Percentiles rank a stretch among this genome's conserved stretches.
Conservation (phyloP, 1,140 invertebrate species). For the Drosophila nannoptera region DNA sequence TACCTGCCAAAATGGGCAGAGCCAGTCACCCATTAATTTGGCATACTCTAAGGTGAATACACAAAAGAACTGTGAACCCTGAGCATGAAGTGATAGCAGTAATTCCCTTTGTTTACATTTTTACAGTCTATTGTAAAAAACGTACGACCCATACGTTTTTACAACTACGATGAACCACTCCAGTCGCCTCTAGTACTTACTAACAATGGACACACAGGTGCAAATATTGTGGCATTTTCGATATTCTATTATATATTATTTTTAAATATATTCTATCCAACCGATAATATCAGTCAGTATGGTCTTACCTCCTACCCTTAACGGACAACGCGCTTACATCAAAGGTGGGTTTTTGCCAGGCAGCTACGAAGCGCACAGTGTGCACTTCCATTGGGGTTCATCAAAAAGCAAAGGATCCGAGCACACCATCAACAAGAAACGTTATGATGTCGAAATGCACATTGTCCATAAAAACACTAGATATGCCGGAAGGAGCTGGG, state of each 20-base stretch:
- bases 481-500: slow-evolving; percentile 28
- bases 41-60: slow-evolving; percentile 29
- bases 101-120: background rate
- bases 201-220: slow-evolving; percentile 65
- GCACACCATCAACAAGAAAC: slow-evolving; percentile 50
- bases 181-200: slow-evolving; percentile 41
- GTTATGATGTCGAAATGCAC: slow-evolving; percentile 69
- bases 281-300: slow-evolving; percentile 40
- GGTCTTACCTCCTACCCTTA: slow-evolving; percentile 34
- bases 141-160: slow-evolving; percentile 44
- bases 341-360: slow-evolving; percentile 82
- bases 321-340: slow-evolving; percentile 80
- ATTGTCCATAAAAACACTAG: slow-evolving; percentile 66
- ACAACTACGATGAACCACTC: slow-evolving; percentile 46
- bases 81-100: too few relatives aligned
- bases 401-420: slow-evolving; percentile 48
- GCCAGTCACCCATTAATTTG: slow-evolving; percentile 54
- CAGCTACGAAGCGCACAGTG: slow-evolving; percentile 82
- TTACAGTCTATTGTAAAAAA: slow-evolving; percentile 7
- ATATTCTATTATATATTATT: too few relatives aligned
- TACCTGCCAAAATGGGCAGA: slow-evolving; percentile 31
- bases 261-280: background rate
- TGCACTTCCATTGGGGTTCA: slow-evolving; percentile 85
- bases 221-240: background rate
- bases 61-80: background rate